Conservation (phyloP, 2,888 invertebrate species). For the Labia minor region DNA sequence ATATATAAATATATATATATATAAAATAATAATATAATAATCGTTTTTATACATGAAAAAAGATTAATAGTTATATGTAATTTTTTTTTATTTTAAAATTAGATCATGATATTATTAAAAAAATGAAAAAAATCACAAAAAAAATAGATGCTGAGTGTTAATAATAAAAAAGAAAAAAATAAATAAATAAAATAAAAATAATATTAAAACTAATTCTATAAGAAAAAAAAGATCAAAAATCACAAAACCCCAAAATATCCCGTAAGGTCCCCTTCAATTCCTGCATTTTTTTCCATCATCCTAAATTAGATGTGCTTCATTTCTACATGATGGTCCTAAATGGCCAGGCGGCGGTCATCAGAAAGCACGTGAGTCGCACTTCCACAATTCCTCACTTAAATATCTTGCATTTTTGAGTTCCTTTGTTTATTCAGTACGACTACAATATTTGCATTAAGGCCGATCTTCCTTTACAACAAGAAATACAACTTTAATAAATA, state of each 20-base stretch:
- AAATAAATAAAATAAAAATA: not conserved
- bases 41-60: no score
- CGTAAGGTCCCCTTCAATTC: not conserved
- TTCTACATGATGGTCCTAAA: not conserved
- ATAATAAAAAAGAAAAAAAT: not conserved
- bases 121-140: no score
- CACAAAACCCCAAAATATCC: not conserved
- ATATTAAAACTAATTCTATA: not conserved
- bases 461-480: not conserved
- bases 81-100: no score
- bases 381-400: not conserved
- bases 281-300: no score
- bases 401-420: not conserved
- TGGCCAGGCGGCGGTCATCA: not conserved
- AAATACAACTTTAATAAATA: not conserved
- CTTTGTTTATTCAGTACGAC: not conserved
- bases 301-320: no score
- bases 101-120: no score
- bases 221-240: not conserved
- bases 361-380: conserved; percentile 8
- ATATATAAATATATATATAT: no score
- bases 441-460: not conserved
- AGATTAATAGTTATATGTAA: no score
- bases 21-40: no score
- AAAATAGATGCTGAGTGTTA: no score